These are phyloP conservation scores for Drosophila histrio DNA, from an alignment of 2,888 invertebrate genomes.

Conservation along the genomic window DNA sequence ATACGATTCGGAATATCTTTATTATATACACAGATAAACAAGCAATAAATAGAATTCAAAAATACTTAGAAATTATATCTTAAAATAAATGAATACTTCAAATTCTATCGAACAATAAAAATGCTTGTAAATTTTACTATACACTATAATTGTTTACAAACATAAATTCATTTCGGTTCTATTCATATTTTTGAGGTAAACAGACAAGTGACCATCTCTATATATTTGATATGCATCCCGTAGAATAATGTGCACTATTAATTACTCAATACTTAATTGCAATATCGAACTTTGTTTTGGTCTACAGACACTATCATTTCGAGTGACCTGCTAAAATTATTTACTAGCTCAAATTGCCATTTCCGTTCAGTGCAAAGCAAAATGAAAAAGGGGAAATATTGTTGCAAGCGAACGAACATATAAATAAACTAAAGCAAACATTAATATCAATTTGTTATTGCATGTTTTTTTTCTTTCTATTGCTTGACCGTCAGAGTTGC, in stretches of 20 bases:
- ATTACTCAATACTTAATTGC: conserved; percentile 3
- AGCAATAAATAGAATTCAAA: background rate
- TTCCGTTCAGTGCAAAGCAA: conserved; percentile 33
- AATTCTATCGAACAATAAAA: background rate
- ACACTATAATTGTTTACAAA: background rate
- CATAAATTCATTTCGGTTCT: background rate
- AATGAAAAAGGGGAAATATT: background rate
- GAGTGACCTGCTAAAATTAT: conserved; percentile 1
- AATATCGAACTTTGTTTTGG: conserved; percentile 3
- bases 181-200: background rate
- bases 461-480: conserved; percentile 4
- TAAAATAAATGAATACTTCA: background rate
- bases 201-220: background rate
- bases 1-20: no score
- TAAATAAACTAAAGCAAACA: conserved; percentile 52
- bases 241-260: conserved; percentile 4
- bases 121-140: background rate
- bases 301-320: background rate
- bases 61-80: background rate
- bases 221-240: background rate
- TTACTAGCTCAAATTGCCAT: conserved; percentile 38
- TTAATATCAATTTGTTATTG: conserved; percentile 58
- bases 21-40: no score
- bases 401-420: conserved; percentile 19
- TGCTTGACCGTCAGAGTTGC: conserved; percentile 22